Percentiles rank a stretch among this genome's conserved stretches.
Conservation (phyloP, 2,888 invertebrate genomes). For the Cremastobaeus sp. region DNA sequence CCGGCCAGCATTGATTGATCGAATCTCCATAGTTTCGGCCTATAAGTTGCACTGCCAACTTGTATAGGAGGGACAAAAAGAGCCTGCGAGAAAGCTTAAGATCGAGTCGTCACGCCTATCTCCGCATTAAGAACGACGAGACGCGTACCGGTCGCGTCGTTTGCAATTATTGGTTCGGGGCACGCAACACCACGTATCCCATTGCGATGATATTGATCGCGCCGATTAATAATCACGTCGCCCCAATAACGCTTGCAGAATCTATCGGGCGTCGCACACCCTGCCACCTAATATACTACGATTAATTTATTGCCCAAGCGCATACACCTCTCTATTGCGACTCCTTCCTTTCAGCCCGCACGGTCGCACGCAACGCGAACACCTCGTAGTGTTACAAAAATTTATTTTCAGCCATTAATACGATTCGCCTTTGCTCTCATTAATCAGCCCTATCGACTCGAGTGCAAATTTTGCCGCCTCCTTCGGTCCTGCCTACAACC, state of each 20-base stretch:
- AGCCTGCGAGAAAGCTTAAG: slow-evolving; percentile 25
- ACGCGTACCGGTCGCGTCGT: slow-evolving; percentile 64
- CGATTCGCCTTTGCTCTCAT: slow-evolving; percentile 18
- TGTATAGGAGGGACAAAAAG: slow-evolving; percentile 5
- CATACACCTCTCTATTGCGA: slow-evolving; percentile 36
- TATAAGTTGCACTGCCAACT: neutral
- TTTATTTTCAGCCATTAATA: slow-evolving; percentile 63
- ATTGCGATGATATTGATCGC: slow-evolving; percentile 76
- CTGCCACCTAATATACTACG: slow-evolving; percentile 67
- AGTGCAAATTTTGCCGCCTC: no score
- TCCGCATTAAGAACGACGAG: slow-evolving; percentile 68
- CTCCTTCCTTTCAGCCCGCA: slow-evolving; percentile 49
- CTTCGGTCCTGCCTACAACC: no score
- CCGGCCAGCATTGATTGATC: slow-evolving; percentile 22
- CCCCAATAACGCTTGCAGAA: slow-evolving; percentile 67
- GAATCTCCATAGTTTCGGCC: slow-evolving; percentile 11
- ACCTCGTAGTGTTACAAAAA: slow-evolving; percentile 62
- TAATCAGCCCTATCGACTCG: no score
- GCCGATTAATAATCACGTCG: slow-evolving; percentile 76
- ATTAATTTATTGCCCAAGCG: slow-evolving; percentile 71
- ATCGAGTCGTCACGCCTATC: slow-evolving; percentile 69
- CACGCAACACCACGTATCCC: slow-evolving; percentile 73
- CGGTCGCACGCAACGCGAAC: slow-evolving; percentile 56
- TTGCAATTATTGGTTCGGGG: slow-evolving; percentile 71
- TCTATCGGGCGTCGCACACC: slow-evolving; percentile 47